Evolutionary conservation across 2,113 vertebrate genomes (phyloP), one percentile per base, ranked within the genome.

Genomic region (Prunella fulvescens): DNA sequence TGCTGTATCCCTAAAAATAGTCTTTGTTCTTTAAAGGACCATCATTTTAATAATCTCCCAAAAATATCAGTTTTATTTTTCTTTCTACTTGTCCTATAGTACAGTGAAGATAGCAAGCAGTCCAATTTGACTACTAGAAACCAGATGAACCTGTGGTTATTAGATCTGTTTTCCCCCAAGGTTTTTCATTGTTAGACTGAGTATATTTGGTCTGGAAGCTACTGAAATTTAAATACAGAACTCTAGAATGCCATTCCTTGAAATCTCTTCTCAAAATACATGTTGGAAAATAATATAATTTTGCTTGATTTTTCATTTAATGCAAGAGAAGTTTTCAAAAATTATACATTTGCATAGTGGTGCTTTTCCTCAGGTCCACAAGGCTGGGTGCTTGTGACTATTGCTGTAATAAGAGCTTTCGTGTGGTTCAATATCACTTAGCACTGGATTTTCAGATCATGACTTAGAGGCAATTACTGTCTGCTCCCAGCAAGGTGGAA

Each of bases 361-460:
- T 58, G 47, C 37, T 61, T 12, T 82, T 47, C 44, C 66, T 79
- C 20, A 54, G 53, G 28, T 71, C 76, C 74, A 51, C 47, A 64
- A 62, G 35, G 14, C 39, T 93, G 15, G 56, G 35, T 56, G 66
- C 35, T 82, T 86, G 28, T 71, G 61, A 42, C 65, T 90, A 47
- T 11, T 90, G 56, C 39, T 96, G 66, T 56, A 72, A 22, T 70
- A 81, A 64, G 67, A 86, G 64, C 16, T 88, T 88, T 84, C 29
- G n/a, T 31, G 39, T 66, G 14, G 62, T 88, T 96, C 92, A 67
- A 84, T 94, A 95, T 56, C 90, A 84, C 64, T 95, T 88, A 93
- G 57, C 60, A 88, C 0, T 71, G 76, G 80, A 88, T 86, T 88
- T 94, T 88, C 76, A 67, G 64, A 92, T 83, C 69, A 71, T 69